These are phyloP conservation scores for Bufo gargarizans DNA, from an alignment of 2,113 vertebrate genomes.

Conservation along the genomic window DNA sequence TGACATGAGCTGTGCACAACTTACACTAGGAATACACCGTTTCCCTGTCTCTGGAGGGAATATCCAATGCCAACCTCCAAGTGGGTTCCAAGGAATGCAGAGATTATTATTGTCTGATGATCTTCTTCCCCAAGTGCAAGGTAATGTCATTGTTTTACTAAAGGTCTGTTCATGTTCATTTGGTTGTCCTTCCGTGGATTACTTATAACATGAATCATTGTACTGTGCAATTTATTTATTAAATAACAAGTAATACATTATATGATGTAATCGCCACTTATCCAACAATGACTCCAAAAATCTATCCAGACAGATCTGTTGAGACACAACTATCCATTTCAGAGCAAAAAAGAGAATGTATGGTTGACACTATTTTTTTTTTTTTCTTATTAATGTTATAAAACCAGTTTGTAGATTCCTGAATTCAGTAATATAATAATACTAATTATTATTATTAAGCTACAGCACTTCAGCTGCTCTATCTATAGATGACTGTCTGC, in stretches of 20 bases:
- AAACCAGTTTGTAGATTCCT: no score
- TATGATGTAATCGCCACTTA: no score
- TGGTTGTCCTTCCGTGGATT: not conserved
- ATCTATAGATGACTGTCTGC: no score
- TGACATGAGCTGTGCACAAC: constrained; percentile 53
- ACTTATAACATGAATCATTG: not conserved
- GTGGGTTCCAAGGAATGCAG: constrained; percentile 24
- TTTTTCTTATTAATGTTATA: no score
- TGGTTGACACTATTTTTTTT: not conserved
- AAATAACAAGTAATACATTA: not conserved
- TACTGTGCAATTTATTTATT: not conserved
- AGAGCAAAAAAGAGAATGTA: no score
- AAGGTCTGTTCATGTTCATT: not conserved
- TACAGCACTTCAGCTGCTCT: no score
- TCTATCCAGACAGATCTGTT: not conserved
- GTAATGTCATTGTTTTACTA: constrained; percentile 46
- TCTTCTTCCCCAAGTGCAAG: constrained; percentile 29
- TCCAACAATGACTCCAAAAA: not conserved
- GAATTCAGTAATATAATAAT: no score
- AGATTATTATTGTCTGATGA: not conserved
- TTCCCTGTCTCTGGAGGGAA: constrained; percentile 32
- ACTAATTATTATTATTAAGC: no score
- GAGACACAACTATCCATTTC: no score
- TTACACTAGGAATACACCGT: constrained; percentile 30
- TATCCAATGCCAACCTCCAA: constrained; percentile 26